Base-by-base conservation (phyloP, 2,797 vertebrate species). In the Serranus cabrilla region DNA sequence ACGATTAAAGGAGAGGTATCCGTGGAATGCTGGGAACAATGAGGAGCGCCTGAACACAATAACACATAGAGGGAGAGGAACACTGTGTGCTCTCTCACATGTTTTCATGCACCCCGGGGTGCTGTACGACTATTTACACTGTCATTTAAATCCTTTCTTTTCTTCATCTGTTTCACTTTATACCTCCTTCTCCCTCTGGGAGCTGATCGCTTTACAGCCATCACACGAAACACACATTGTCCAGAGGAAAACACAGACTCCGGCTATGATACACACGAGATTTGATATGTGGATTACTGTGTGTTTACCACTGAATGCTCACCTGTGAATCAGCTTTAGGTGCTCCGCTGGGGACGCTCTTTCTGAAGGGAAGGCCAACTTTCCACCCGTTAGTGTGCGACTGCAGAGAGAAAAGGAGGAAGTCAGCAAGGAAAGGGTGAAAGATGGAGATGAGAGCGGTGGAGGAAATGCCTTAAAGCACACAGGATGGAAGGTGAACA, bases 351-450 rank as follows among this genome's bases (percentile, higher is more conserved):
- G 76, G 51, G 23, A 73, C 21, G 16, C 52, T 92, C 86, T 90
- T 93, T 78, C 68, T 89, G 81, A 92, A 93, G 7, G 92, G 88
- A 37, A 86, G 49, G 1, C 83, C 55, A 16, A 92, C 89, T 74
- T 86, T 92, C 90, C 92, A 92, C 14, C 86, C 91, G 1, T 91
- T 93, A 37, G 76, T 80, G 72, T 77, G 81, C 0, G 83, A 21
- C 92, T 92, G 81, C 3, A 55, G 23, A 73, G 72, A 83, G 71
- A 88, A 81, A 83, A 71, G 63, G 12, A 82, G 71, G 82, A 86
- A 72, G 78, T 58, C 34, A 71, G 82, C 6, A 6, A 10, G 51
- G 60, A 55, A 68, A 43, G 18, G 11, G 46, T 51, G 55, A 85
- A 68, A 37, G 17, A 50, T 2, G 39, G 23, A 76, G 65, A 71